phyloP scores from a whole-genome alignment of 2,113 vertebrate species.

The Microtus richardsoni region DNA sequence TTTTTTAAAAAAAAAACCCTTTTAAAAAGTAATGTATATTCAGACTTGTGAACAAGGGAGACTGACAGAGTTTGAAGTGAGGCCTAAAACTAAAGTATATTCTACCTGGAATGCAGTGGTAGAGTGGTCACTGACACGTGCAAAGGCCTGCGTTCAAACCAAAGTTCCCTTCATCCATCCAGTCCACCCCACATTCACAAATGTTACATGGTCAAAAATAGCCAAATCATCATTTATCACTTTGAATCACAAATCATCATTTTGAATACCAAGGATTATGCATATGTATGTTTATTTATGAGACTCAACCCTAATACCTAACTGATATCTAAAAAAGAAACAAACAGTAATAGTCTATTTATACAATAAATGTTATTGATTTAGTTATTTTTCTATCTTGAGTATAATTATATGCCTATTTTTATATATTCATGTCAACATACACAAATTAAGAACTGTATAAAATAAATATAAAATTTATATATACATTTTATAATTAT shows the following conservation, averaged over 20 bases:
- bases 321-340: constrained; percentile 13
- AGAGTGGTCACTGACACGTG: not conserved
- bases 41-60: not conserved
- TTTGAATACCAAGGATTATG: constrained; percentile 9
- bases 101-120: not conserved
- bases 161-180: not conserved
- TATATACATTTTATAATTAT: constrained; percentile 22
- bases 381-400: constrained; percentile 37
- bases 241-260: too few relatives aligned
- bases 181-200: not conserved
- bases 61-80: not conserved
- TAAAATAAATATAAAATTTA: not conserved
- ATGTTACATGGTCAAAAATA: not conserved
- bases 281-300: not conserved
- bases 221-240: not conserved
- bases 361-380: constrained; percentile 34
- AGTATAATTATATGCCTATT: constrained; percentile 18
- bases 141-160: not conserved
- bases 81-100: not conserved
- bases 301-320: constrained; percentile 22
- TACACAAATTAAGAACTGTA: not conserved
- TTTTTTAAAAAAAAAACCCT: not conserved
- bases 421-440: not conserved
- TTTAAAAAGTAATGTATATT: not conserved
- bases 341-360: constrained; percentile 1